Conservation (phyloP, 2,113 vertebrate genomes). For the Corapipo altera region DNA sequence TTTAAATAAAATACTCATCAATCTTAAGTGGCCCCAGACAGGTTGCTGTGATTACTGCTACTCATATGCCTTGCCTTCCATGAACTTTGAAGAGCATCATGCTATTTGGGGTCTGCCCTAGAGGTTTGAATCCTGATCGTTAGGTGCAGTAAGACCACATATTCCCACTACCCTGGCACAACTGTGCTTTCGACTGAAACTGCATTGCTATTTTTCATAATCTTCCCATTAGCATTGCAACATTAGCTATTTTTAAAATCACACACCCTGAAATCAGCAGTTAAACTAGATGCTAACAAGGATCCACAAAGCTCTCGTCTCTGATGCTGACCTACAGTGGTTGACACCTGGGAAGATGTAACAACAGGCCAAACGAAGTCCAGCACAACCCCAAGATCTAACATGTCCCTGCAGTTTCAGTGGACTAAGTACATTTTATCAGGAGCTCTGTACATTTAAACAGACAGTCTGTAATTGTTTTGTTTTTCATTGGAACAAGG, state of each 20-base stretch:
- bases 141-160: background rate
- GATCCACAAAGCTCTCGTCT: background rate
- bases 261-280: background rate
- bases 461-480: background rate
- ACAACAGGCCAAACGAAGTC: background rate
- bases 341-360: background rate
- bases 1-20: background rate
- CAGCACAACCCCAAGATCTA: background rate
- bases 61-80: background rate
- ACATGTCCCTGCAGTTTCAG: background rate
- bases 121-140: background rate
- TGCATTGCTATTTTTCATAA: background rate
- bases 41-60: background rate
- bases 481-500: background rate
- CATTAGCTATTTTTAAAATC: background rate
- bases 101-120: background rate
- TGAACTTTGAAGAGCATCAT: background rate
- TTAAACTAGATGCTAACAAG: background rate
- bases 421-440: background rate
- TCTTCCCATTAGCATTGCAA: background rate
- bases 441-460: background rate
- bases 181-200: background rate
- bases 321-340: background rate
- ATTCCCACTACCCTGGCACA: background rate
- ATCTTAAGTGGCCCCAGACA: background rate